Evolutionary conservation across 2,888 invertebrate species (phyloP), one percentile per base, ranked within the genome.

Genomic region (Stenodera caucasica): DNA sequence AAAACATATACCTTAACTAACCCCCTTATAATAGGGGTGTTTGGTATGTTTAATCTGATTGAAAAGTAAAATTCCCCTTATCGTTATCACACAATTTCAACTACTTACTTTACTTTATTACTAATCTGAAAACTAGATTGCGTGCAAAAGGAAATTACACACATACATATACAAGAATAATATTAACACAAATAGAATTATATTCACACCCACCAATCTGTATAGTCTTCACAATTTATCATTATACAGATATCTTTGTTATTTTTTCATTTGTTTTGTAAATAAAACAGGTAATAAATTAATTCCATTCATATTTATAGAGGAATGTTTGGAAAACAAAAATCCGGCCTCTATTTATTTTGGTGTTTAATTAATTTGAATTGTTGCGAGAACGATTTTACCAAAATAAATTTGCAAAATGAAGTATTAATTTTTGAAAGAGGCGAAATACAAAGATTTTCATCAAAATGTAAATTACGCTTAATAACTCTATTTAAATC

Each of bases 31-130:
- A 11, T 45, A 45, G 32, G 12, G 45, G 18, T 45, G 45, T 18
- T 18, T 18, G 45, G 12, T 21, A 45, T 45, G 11, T 45, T 15
- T 45, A 45, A 61, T 61, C 61, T 61, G 61, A 61, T 61, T 58
- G 61, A 61, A 61, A 61, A 61, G 37, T 61, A 52, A 61, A 61
- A 55, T 61, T 61, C 21, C 51, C 40, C 49, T 50, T 57, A 45
- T 45, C 45, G 45, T 54, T 60, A 60, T 60, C 60, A 55, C 53
- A 57, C 53, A 57, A 12, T 21, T 33, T 52, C 32, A 52, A 52
- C 52, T 33, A 33, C 33, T 52, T 33, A 52, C 45, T 45, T 45
- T 35, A 35, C 35, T 14, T 35, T 21, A 45, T 21, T 45, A 45
- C 11, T 45, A 45, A 45, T 45, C 21, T 45, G 21, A 12, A 45